Evolutionary conservation across 2,888 invertebrate species (phyloP).

Genomic region (Cremastinae sp.): DNA sequence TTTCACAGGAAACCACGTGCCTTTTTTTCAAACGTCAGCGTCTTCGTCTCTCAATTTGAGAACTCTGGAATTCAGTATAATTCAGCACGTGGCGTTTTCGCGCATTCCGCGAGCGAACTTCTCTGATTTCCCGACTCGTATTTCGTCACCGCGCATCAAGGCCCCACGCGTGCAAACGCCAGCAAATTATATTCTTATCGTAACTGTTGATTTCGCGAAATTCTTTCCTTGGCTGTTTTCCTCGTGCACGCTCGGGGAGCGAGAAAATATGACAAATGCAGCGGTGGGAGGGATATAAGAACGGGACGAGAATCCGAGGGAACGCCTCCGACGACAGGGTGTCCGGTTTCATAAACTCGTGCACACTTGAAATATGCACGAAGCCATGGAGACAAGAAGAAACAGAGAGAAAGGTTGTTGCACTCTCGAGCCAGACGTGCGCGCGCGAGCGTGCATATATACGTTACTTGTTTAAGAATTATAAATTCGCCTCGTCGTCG

Average conservation of each 20-base stretch:
- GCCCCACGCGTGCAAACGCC: background rate
- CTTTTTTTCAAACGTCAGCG: background rate
- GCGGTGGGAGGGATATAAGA: conserved; percentile 8
- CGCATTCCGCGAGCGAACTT: conserved; percentile 36
- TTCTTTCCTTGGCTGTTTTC: conserved; percentile 1
- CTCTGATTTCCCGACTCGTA: background rate
- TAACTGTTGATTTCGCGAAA: conserved; percentile 28
- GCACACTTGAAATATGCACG: conserved; percentile 1
- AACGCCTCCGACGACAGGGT: conserved; percentile 42
- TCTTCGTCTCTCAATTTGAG: conserved; percentile 7
- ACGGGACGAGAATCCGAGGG: conserved; percentile 10
- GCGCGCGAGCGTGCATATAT: conserved; percentile 45
- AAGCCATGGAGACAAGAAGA: conserved; percentile 18
- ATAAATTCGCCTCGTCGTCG: conserved; percentile 22
- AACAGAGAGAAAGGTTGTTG: conserved; percentile 55
- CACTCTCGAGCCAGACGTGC: conserved; percentile 28
- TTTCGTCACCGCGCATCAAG: background rate
- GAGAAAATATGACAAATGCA: conserved; percentile 20
- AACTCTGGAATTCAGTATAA: conserved; percentile 38
- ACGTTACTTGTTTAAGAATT: conserved; percentile 28
- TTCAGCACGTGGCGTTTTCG: conserved; percentile 46
- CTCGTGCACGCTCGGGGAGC: background rate
- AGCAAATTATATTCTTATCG: conserved; percentile 41
- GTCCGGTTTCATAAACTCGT: conserved; percentile 42
- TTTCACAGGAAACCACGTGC: conserved; percentile 12